Base-by-base conservation (phyloP, 2,888 invertebrate species). In the Drosophila sordidula region DNA sequence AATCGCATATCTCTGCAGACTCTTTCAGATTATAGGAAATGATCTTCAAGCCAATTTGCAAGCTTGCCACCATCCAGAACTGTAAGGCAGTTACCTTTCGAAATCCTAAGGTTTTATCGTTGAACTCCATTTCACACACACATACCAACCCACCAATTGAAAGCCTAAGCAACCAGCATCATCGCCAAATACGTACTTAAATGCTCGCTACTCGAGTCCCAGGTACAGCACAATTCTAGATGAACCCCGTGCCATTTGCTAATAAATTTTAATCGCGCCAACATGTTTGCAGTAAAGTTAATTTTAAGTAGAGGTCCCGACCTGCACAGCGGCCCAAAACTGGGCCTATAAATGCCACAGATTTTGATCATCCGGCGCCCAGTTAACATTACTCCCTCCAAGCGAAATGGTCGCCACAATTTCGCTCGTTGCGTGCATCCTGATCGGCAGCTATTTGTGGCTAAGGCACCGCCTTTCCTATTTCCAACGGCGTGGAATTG, bases 401-500 rank as follows among this genome's bases (percentile, higher is more conserved):
- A 59, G 22, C 34, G 29, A 41, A 49, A 75, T 78, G 75, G 56
- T 29, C 18, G 8, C 34, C 49, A 44, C 45, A 1, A 41, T 55
- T 8, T 55, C 25, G 44, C 25, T 76, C 8, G 6, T 45, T 22
- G 61, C 22, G 41, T 9, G 51, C 14, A 11, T 49, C 52, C 34
- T 75, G 6, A 25, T 75, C n/a, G 44, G 32, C 1, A 39, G 56
- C 12, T 68, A 18, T 26, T 18, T 74, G 49, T 89, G 83, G 80
- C 62, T 88, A 47, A 59, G 54, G 6, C 66, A 68, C 0, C 42
- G 59, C 1, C 68, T 71, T 4, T 55, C 49, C 4, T 85, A 89
- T 5, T 87, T 89, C 64, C 54, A 77, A 22, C 68, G 75, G 1
- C 76, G 81, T 4, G 80, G 79, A 3, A 83, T 90, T 11, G 75